Evolutionary conservation across 2,113 vertebrate species (phyloP).

Genomic region (rabbit (Oryctolagus cuniculus)): mOryCun1.1 NC_091439.1:63024501-63025000

Average conservation of each 20-base stretch:
- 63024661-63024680: conserved; percentile 45
- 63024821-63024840: not conserved
- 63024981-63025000: not conserved
- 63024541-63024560: not conserved
- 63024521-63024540: not conserved
- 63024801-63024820: not conserved
- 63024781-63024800: conserved; percentile 28
- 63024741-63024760: conserved; percentile 24
- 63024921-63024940: not conserved
- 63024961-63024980: not conserved
- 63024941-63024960: not conserved
- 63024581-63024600: not conserved
- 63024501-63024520: not conserved
- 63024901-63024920: not conserved
- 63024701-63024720: conserved; percentile 47
- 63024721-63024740: conserved; percentile 40
- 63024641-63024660: conserved; percentile 44
- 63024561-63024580: not conserved
- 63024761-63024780: conserved; percentile 28
- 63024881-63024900: not conserved
- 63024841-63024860: not conserved
- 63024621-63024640: not conserved
- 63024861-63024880: not conserved
- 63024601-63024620: conserved; percentile 4
- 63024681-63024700: conserved; percentile 33